Base-by-base conservation (phyloP, 2,888 invertebrate genomes). In the Eristalinus aeneus region DNA sequence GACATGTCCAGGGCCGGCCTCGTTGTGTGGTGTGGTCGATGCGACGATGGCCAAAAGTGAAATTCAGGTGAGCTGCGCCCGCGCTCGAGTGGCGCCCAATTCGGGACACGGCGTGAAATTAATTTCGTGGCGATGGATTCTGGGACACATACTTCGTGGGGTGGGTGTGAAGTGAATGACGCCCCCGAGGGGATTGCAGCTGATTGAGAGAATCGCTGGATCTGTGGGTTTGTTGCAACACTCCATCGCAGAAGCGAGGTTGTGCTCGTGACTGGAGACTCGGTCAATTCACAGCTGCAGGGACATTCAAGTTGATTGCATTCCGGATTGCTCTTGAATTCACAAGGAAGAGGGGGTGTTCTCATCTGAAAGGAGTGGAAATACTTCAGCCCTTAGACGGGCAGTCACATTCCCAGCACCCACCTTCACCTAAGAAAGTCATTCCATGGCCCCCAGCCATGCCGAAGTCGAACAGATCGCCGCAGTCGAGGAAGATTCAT, bases 91-190 rank as follows among this genome's bases (percentile, higher is more conserved):
- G 68, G 56, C 56, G 23, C 74, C 61, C 64, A 63, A 63, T 79
- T 74, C 12, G 31, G 58, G 34, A 76, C 67, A 80, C 76, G 75
- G 76, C 80, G 53, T 32, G 65, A 72, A 85, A 86, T 76, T 81
- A 74, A 81, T 64, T 85, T 67, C 63, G 58, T 46, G 68, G 46
- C 34, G 58, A 32, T 61, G 54, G n/a, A 61, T 39, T 80, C 63
- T 73, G 56, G 73, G 76, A 68, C 60, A 76, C 53, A 56, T 46
- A 16, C 23, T 74, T 27, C 27, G 27, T 27, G 27, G 27, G 69
- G 85, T 86, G 85, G 76, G 85, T 81, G 81, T 73, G 69, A 81
- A 81, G 53, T 73, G 64, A 56, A 77, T 71, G 69, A 73, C 60
- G 39, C 73, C 85, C 73, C 60, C 54, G 20, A 73, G 85, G 54